Base-by-base conservation (phyloP, 2,888 invertebrate genomes). In the Eilema depressum region DNA sequence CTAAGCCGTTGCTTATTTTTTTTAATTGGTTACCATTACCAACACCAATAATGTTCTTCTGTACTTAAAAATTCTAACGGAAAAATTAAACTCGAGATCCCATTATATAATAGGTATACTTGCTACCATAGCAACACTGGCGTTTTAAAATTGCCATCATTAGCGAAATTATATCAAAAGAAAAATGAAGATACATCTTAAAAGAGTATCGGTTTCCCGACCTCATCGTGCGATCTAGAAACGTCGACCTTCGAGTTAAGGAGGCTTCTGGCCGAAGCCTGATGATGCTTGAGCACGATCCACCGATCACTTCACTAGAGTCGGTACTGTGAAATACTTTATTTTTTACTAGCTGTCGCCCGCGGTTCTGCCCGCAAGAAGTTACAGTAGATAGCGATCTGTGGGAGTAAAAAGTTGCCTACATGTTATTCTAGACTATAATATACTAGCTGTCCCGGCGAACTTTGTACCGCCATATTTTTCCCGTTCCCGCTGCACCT, bases 241-340 rank as follows among this genome's bases (percentile, higher is more conserved):
- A 2, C 66, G 66, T 75, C 80, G 71, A 79, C 83, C 81, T 82
- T 81, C 75, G 20, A 20, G 61, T 71, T 69, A 66, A 81, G 81
- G 65, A 70, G 68, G 66, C 56, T 61, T 70, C 56, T 28, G 28
- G 53, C 47, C n/a, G 41, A 62, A 17, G 69, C 20, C 69, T 74
- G 74, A 79, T 75, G 82, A 64, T 73, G 74, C 81, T 81, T 81
- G 61, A 72, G 81, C 81, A 81, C 81, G 81, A 81, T 73, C 79
- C 74, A 65, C 66, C 75, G 59, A 63, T 65, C 77, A 68, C 81
- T 81, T 68, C 41, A 74, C 7, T 66, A 33, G 30, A 65, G 67
- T n/a, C n/a, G n/a, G n/a, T 62, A 20, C 56, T 23, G 63, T 25
- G 3, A 66, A 68, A 80, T 81, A 80, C 75, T 80, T 76, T 73